A percentile compares a stretch with the other conserved stretches of the same genome.
Evolutionary conservation across 2,797 vertebrate species (phyloP).

Genomic region (Mionectes olivaceus): DNA sequence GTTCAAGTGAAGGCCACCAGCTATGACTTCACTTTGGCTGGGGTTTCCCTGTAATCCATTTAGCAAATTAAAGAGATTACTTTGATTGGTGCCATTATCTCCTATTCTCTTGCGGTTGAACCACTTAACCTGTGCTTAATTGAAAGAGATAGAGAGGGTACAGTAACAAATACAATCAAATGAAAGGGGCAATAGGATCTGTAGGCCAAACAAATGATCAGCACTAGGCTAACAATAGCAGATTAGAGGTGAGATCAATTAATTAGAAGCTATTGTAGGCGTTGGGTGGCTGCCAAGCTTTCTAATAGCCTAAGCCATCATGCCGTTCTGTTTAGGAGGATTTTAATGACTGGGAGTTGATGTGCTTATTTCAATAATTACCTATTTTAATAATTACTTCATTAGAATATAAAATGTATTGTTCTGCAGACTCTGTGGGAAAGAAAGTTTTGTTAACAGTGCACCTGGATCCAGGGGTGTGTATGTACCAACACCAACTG

Average conservation of each 20-base stretch:
- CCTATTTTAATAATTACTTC: conserved; percentile 87
- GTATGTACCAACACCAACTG: accelerated
- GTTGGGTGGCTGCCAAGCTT: conserved; percentile 85
- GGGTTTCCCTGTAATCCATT: conserved; percentile 89
- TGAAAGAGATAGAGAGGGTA: conserved; percentile 89
- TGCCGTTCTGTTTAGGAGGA: conserved; percentile 81
- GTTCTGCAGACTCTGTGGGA: conserved; percentile 60
- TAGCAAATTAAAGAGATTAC: conserved; percentile 90
- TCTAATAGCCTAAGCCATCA: conserved; percentile 84
- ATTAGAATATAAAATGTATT: conserved; percentile 81
- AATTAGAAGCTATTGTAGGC: conserved; percentile 87
- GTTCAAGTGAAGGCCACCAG: conserved; percentile 87
- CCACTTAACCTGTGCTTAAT: conserved; percentile 92
- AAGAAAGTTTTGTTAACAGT: conserved; percentile 29
- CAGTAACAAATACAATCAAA: conserved; percentile 90
- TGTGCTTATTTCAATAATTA: conserved; percentile 86
- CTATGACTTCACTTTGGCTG: conserved; percentile 88
- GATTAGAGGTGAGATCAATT: conserved; percentile 90
- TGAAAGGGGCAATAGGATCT: conserved; percentile 86
- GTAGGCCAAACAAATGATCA: conserved; percentile 87
- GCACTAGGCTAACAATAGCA: conserved; percentile 86
- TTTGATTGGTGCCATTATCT: conserved; percentile 89
- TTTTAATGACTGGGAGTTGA: conserved; percentile 85
- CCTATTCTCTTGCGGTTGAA: conserved; percentile 87
- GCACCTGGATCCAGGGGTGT: conserved; percentile 12